A percentile compares a stretch with the other conserved stretches of the same genome.
Conservation (phyloP, 2,113 vertebrate species). For the Sarotherodon lohbergeri region DNA sequence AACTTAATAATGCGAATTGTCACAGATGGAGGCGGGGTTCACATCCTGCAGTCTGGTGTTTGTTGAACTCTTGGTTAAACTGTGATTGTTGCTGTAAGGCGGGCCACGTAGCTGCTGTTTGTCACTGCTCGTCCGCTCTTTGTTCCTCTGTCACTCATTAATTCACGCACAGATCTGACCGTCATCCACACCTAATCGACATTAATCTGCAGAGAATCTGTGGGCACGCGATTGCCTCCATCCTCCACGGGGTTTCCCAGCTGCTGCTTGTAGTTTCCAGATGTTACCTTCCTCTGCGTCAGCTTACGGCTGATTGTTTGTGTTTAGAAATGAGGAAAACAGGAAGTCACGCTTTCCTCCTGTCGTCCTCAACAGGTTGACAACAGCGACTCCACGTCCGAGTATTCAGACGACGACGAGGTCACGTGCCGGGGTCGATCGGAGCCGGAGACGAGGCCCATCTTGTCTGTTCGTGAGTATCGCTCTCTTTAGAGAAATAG, state of each 20-base stretch:
- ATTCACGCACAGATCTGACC: background rate
- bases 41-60: background rate
- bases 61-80: background rate
- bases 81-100: background rate
- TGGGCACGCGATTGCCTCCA: background rate
- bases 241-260: conserved; percentile 8
- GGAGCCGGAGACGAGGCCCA: conserved; percentile 84
- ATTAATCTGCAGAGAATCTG: conserved; percentile 3
- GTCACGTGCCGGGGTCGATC: conserved; percentile 69
- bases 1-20: background rate
- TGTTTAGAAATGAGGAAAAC: background rate
- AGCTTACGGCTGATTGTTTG: background rate
- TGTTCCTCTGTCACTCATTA: background rate
- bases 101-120: background rate
- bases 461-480: conserved; percentile 91
- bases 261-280: conserved; percentile 42
- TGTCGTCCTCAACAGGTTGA: conserved; percentile 49
- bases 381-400: conserved; percentile 80
- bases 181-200: background rate
- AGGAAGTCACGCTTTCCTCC: background rate
- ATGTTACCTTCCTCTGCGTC: conserved; percentile 10
- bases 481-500: background rate
- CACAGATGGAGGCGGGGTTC: background rate
- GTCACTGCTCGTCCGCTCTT: background rate
- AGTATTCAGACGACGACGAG: conserved; percentile 82